Evolutionary conservation across 2,113 vertebrate species (phyloP), one percentile per base, ranked within the genome.

Genomic region (Cephalopterus ornatus): DNA sequence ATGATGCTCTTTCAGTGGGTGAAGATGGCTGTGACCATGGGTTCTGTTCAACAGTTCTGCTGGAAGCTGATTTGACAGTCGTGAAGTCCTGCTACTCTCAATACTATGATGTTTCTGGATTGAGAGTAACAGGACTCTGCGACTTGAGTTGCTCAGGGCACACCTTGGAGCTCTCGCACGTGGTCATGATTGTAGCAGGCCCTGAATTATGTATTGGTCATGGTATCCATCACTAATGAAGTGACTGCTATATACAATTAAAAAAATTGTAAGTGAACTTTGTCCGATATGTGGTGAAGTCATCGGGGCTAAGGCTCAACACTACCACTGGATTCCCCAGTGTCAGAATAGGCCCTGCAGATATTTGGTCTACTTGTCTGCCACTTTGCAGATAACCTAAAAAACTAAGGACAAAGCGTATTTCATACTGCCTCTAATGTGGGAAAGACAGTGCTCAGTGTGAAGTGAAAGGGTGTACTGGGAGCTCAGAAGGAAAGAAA

Each of bases 321-420:
- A 10, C 8, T 7, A 3, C 28, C 0, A 0, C 24, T 62, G 11
- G 9, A 65, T 21, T 75, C 10, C 26, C 5, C 2, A 12, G 28
- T 41, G 42, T 56, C 0, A 4, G 32, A 66, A 62, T 5, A 52
- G 30, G 27, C 35, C 42, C 55, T 50, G 13, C 14, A 77, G 42
- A 80, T 30, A 70, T 63, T 61, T 47, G 56, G 24, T 73, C 22
- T 55, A 9, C 27, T 76, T n/a, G 16, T 89, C 59, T 93, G 27
- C 20, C 3, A 3, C 16, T 58, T 74, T 39, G 5, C 46, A 77
- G 42, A 12, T 35, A 32, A 83, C 12, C 39, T 59, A 1, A 71
- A 66, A 83, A 80, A 56, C 19, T 50, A 32, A 49, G 26, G 47
- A 63, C 35, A 67, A 53, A 59, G 35, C 33, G n/a, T 85, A 18